Evolutionary conservation across 2,113 vertebrate genomes (phyloP), one percentile per base, ranked within the genome.

Genomic region (Siniperca chuatsi): DNA sequence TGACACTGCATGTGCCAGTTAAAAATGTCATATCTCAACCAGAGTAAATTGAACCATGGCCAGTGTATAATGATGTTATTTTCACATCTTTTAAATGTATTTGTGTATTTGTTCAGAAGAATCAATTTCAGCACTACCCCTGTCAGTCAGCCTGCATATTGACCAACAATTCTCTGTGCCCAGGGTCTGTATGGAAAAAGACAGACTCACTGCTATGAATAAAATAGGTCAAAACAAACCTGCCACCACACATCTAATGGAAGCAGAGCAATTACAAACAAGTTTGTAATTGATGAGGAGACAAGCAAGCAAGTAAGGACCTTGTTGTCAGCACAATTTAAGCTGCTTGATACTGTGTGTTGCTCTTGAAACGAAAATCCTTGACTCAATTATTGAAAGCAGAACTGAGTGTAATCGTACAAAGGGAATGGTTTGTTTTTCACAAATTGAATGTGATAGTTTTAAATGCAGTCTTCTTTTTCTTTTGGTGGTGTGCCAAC

Each of bases 191-290:
- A 58, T 25, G 18, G 35, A 37, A 37, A 57, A 25, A 35, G 12
- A 33, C 25, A 46, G 20, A 54, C 44, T 58, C 33, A 21, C 6
- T 35, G 20, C 23, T 54, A 44, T 29, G 18, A 13, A 68, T 61
- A 25, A 74, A 79, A 73, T 35, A 4, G 62, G 61, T 75, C 37
- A 20, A 65, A 68, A 65, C 23, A 50, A 66, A 58, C 35, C 58
- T 71, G 23, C 33, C 57, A 71, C 13, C 71, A 37, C 60, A 58
- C 37, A 33, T 42, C 52, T 73, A 25, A 67, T 54, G 33, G 50
- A 78, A 42, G 67, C 65, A 50, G 48, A 58, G 55, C 57, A 52
- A 73, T 72, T 73, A 67, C 68, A 76, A 13, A 73, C 29, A 48
- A 42, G 61, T 60, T 60, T 29, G 16, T 57, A 23, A 52, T 42